Percentiles rank a stretch among this genome's conserved stretches.
These are phyloP conservation scores for Melanotaenia maccullochi DNA, from an alignment of 2,797 vertebrate genomes.

Conservation along the genomic window DNA sequence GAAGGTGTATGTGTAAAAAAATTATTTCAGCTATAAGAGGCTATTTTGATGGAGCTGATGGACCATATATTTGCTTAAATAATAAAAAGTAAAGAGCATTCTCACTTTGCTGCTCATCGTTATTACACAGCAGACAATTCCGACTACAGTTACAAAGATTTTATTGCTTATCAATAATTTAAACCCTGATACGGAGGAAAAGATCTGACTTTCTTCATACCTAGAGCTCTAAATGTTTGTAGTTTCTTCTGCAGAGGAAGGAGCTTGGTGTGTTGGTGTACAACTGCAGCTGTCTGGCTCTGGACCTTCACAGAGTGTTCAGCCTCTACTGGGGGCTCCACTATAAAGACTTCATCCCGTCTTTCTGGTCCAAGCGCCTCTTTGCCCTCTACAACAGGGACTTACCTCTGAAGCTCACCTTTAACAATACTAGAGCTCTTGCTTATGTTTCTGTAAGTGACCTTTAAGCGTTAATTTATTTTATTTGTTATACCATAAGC, in stretches of 20 bases:
- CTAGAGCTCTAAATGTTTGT: slow-evolving; percentile 8
- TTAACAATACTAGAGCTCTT: slow-evolving; percentile 88
- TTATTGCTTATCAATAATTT: neutral
- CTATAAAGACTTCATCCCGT: slow-evolving; percentile 82
- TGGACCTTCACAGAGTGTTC: slow-evolving; percentile 91
- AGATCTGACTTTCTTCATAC: neutral
- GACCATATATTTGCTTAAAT: neutral
- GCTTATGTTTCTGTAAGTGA: slow-evolving; percentile 92
- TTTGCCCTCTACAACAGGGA: slow-evolving; percentile 90
- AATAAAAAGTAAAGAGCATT: neutral
- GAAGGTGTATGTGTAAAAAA: neutral
- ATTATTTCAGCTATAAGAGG: neutral
- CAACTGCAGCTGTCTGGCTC: slow-evolving; percentile 94
- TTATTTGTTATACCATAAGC: neutral
- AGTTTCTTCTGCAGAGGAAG: slow-evolving; percentile 88
- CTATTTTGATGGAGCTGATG: neutral
- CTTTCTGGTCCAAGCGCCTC: slow-evolving; percentile 93
- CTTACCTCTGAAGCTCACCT: slow-evolving; percentile 79
- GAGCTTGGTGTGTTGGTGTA: slow-evolving; percentile 93
- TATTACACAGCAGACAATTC: neutral
- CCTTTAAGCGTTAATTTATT: neutral
- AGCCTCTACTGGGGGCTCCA: slow-evolving; percentile 85
- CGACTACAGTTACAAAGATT: neutral
- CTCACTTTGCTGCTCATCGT: neutral
- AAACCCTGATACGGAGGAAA: neutral